Base-by-base conservation (phyloP, 2,113 vertebrate genomes). In the Dipodomys spectabilis region DNA sequence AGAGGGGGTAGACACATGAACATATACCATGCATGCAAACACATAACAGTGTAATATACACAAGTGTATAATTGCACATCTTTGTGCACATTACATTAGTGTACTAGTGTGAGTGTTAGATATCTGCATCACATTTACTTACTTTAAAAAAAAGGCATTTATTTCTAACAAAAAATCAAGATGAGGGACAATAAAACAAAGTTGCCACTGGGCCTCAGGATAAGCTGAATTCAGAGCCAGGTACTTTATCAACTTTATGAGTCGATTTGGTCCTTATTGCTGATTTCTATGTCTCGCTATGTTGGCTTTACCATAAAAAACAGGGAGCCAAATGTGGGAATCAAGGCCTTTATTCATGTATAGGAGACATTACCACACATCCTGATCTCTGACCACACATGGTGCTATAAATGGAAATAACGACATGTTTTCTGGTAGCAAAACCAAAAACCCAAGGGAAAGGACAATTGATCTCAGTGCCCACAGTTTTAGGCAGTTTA, bases 371-470 rank as follows among this genome's bases (percentile, higher is more conserved):
- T 1, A 28, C 2, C 20, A 69, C 32, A 39, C 90, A 62, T 30
- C 49, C n/a, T 86, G 57, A 62, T 57, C 32, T 64, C 44, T 62
- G 60, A 11, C 13, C 53, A 53, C 15, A 86, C 45, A 49, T 57
- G 22, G 18, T 2, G 10, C 53, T 57, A 6, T 39, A 39, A 23
- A 78, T 1, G 81, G 62, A 95, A 49, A 86, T 85, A 69, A 88
- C n/a, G 18, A 4, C 2, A 23, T 27, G 0, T 19, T 82, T 90
- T 87, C 75, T 86, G 20, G 2, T 57, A 94, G 64, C 23, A 72
- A 83, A n/a, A 73, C 20, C n/a, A 80, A 88, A 93, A 85, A 32
- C n/a, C 69, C n/a, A 95, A 77, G n/a, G 13, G 30, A 45, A 32
- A 2, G 16, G 16, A 72, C 45, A 81, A 64, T 7, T 74, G 35